These are phyloP conservation scores for Pogoniulus pusillus DNA, from an alignment of 2,797 vertebrate genomes.

Conservation along the genomic window DNA sequence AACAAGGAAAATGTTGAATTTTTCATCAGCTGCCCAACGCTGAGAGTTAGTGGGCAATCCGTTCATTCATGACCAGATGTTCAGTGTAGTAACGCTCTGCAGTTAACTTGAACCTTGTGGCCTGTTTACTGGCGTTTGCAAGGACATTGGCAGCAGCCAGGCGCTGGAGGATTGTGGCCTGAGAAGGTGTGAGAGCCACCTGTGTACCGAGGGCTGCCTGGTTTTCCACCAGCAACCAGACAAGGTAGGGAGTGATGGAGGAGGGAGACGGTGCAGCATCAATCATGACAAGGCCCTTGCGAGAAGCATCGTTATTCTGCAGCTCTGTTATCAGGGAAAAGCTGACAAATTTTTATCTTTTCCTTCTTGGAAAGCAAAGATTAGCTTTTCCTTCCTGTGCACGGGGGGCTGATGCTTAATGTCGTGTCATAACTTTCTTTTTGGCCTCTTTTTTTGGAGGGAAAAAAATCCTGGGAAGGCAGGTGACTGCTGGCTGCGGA, in stretches of 20 bases:
- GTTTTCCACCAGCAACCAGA: constrained; percentile 81
- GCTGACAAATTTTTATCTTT: constrained; percentile 75
- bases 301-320: constrained; percentile 75
- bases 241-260: constrained; percentile 80
- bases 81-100: constrained; percentile 92
- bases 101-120: constrained; percentile 96
- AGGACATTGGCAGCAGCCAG: constrained; percentile 94
- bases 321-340: constrained; percentile 70
- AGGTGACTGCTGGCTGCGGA: constrained; percentile 12
- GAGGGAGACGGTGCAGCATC: constrained; percentile 81
- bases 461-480: constrained; percentile 28
- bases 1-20: constrained; percentile 97
- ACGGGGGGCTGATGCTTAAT: constrained; percentile 22
- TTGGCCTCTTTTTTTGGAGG: background rate
- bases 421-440: background rate
- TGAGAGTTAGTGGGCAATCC: constrained; percentile 91
- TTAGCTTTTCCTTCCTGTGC: constrained; percentile 51
- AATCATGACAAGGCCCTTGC: constrained; percentile 83
- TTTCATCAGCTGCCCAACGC: constrained; percentile 94
- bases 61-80: constrained; percentile 99
- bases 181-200: constrained; percentile 76
- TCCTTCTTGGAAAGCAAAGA: constrained; percentile 69
- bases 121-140: constrained; percentile 89
- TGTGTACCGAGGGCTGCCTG: constrained; percentile 78
- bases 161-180: constrained; percentile 87